phyloP scores from a whole-genome alignment of 2,797 vertebrate genomes.

The Sebastes oblongus region DNA sequence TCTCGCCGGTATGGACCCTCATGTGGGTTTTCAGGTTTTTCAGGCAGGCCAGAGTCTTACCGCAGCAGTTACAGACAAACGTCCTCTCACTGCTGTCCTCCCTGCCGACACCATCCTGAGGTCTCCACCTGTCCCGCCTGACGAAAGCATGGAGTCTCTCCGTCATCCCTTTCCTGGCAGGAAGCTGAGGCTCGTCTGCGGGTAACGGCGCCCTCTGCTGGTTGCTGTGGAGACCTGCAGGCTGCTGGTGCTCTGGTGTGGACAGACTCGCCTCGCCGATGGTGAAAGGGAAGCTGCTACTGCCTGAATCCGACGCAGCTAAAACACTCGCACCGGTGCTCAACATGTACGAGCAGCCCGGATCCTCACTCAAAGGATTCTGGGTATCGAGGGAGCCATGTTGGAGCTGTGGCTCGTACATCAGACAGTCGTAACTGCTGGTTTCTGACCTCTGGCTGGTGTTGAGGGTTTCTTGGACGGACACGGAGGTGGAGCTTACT shows the following conservation, averaged over 20 bases:
- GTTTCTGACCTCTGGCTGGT: constrained; percentile 31
- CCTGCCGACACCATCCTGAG: constrained; percentile 5
- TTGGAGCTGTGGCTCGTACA: constrained; percentile 46
- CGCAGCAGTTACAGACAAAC: constrained; percentile 78
- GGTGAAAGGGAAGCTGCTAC: constrained; percentile 10
- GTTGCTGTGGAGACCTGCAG: constrained; percentile 1
- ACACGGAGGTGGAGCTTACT: constrained; percentile 25
- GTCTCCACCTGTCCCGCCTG: constrained; percentile 39
- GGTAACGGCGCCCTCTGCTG: constrained; percentile 32
- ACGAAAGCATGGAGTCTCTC: background rate
- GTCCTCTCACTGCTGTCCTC: constrained; percentile 41
- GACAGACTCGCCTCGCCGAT: constrained; percentile 4
- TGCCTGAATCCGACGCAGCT: background rate
- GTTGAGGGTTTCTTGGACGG: constrained; percentile 11
- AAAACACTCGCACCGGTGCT: background rate
- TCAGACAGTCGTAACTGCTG: constrained; percentile 30
- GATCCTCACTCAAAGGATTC: constrained; percentile 25
- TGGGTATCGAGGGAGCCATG: constrained; percentile 24
- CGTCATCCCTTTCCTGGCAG: background rate
- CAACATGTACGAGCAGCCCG: constrained; percentile 48
- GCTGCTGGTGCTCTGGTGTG: constrained; percentile 11
- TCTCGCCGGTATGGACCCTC: constrained; percentile 82
- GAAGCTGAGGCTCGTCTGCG: background rate
- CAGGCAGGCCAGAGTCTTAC: constrained; percentile 79
- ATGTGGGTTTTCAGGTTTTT: constrained; percentile 84